Evolutionary conservation across 2,797 vertebrate genomes (phyloP).

Genomic region (Acestrorhynchus altus): DNA sequence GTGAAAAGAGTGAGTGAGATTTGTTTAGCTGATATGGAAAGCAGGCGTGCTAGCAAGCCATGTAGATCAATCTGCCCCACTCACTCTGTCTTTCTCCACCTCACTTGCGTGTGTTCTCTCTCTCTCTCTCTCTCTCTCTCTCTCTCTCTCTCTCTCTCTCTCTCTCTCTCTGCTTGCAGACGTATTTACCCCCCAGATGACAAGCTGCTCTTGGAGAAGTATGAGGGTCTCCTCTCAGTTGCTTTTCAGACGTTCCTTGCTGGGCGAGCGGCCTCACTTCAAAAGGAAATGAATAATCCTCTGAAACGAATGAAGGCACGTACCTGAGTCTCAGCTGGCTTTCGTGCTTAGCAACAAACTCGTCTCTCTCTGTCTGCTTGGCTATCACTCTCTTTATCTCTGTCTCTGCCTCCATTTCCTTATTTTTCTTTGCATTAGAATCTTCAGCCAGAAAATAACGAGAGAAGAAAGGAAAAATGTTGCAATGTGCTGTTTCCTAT

Average conservation of each 20-base stretch:
- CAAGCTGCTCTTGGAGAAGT: conserved; percentile 96
- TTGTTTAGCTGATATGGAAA: conserved; percentile 55
- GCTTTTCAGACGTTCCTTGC: conserved; percentile 99
- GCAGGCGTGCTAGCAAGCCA: conserved; percentile 35
- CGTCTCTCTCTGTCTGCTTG: conserved; percentile 50
- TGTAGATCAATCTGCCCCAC: conserved; percentile 47
- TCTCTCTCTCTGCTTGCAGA: conserved; percentile 70
- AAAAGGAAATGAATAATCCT: conserved; percentile 98
- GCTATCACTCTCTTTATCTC: conserved; percentile 60
- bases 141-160: conserved; percentile 26
- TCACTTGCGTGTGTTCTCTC: not conserved
- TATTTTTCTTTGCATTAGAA: conserved; percentile 59
- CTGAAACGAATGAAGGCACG: conserved; percentile 99
- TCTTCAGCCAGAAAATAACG: conserved; percentile 64
- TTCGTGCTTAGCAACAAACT: conserved; percentile 55
- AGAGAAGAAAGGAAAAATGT: conserved; percentile 61
- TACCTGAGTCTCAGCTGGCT: conserved; percentile 72
- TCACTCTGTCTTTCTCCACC: conserved; percentile 27
- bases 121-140: conserved; percentile 36
- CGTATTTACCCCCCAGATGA: conserved; percentile 99
- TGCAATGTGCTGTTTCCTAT: conserved; percentile 46
- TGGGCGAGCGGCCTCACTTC: conserved; percentile 96
- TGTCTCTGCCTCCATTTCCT: conserved; percentile 33
- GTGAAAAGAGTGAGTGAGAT: conserved; percentile 59
- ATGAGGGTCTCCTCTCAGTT: conserved; percentile 92